Conservation (phyloP, 1,140 invertebrate species). For the Chrysopa pallens region DNA sequence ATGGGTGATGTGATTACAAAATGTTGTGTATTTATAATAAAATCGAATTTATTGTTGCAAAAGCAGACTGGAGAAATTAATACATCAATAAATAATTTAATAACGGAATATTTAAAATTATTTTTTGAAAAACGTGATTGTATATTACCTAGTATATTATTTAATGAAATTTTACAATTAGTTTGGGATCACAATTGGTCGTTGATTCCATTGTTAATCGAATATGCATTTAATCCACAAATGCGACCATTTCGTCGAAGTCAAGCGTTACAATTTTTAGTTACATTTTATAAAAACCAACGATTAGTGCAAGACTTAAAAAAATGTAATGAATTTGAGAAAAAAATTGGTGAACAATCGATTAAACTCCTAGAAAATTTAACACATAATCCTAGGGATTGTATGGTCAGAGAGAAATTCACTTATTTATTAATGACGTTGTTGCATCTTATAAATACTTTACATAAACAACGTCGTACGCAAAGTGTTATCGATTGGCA, state of each 20-base stretch:
- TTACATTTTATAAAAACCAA: slow-evolving; percentile 36
- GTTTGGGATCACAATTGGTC: slow-evolving; percentile 40
- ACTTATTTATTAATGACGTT: slow-evolving; percentile 23
- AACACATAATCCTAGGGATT: slow-evolving; percentile 7
- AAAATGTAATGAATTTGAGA: slow-evolving; percentile 18
- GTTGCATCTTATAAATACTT: slow-evolving; percentile 18
- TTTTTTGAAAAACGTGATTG: slow-evolving; percentile 44
- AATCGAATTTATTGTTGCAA: slow-evolving; percentile 14
- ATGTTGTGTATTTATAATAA: slow-evolving; percentile 43
- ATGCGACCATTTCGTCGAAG: slow-evolving; percentile 39
- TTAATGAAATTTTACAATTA: slow-evolving; percentile 38
- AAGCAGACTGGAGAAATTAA: slow-evolving; percentile 20
- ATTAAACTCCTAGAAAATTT: slow-evolving; percentile 19
- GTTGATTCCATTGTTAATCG: slow-evolving; percentile 30
- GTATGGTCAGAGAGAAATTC: slow-evolving; percentile 24
- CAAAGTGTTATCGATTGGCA: slow-evolving; percentile 23
- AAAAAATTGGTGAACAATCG: slow-evolving; percentile 17
- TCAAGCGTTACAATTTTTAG: slow-evolving; percentile 42
- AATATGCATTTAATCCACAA: slow-evolving; percentile 36
- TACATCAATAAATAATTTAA: slow-evolving; percentile 25
- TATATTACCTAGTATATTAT: slow-evolving; percentile 38
- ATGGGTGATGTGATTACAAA: slow-evolving; percentile 44
- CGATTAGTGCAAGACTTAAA: slow-evolving; percentile 19
- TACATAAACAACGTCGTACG: not conserved
- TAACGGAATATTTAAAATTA: slow-evolving; percentile 29